Percentiles rank a stretch among this genome's conserved stretches.
These are phyloP conservation scores for Urophycis tenuis DNA, from an alignment of 2,797 vertebrate genomes.

Conservation along the genomic window DNA sequence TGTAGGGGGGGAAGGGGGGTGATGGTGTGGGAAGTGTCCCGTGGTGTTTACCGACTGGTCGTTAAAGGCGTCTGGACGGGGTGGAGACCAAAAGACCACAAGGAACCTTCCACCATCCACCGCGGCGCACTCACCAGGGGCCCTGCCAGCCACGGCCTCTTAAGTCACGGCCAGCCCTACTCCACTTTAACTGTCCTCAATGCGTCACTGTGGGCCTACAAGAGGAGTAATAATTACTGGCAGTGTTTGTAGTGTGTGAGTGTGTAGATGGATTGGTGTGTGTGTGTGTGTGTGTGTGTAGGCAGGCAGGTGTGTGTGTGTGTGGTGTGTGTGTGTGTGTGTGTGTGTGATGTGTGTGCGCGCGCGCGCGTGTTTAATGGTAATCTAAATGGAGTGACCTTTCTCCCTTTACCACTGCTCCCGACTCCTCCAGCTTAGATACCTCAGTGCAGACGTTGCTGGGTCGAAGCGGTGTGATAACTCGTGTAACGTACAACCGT, in stretches of 20 bases:
- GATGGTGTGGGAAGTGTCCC: background rate
- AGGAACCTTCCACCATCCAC: slow-evolving; percentile 21
- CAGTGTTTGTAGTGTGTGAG: background rate
- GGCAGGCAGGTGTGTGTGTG: background rate
- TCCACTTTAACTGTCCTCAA: slow-evolving; percentile 37
- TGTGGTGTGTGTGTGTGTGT: background rate
- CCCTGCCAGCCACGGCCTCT: too few species aligned
- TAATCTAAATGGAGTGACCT: background rate
- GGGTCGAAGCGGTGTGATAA: background rate
- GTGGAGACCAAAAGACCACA: slow-evolving; percentile 29
- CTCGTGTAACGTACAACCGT: too few species aligned
- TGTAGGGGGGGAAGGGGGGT: too few species aligned
- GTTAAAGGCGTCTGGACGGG: slow-evolving; percentile 51
- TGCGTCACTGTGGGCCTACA: too few species aligned
- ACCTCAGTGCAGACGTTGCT: background rate
- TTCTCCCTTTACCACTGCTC: background rate
- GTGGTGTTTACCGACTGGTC: slow-evolving; percentile 45
- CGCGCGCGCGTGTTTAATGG: background rate
- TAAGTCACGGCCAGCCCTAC: slow-evolving; percentile 15
- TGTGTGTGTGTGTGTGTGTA: background rate
- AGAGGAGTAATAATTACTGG: background rate
- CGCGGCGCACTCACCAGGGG: slow-evolving; percentile 37
- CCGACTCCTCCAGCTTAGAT: background rate
- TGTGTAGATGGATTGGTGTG: background rate
- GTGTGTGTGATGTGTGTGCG: background rate